Base-by-base conservation (phyloP, 2,888 invertebrate species). In the Zootermopsis nevadensis region DNA sequence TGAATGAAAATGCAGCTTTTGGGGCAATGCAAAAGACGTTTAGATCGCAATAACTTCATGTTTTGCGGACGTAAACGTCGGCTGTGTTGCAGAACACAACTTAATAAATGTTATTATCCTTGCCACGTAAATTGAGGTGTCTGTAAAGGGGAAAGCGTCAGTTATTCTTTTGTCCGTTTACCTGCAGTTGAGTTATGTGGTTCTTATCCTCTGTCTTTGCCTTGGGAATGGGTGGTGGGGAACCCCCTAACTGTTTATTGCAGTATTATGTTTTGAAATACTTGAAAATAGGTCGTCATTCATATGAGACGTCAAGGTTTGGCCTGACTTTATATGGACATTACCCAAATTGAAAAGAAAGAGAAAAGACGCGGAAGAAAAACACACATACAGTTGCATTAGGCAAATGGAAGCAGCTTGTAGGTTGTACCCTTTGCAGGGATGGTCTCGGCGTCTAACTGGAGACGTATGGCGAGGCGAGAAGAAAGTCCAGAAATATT, bases 321-420 rank as follows among this genome's bases (percentile, higher is more conserved):
- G 83, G 83, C 82, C 77, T 84, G 69, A 72, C 80, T 82, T 83
- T 83, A 84, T 82, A 80, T 82, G 83, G 83, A 80, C 84, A 84
- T 84, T 84, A 84, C 84, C 83, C 83, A 84, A 84, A 84, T 84
- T 84, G 84, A 83, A 82, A 82, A 80, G 82, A 84, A 79, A 83
- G 74, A 53, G 74, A 76, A 82, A 33, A 38, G 48, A 69, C 10
- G 38, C 66, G 60, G 67, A 19, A 38, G 77, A 79, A 22, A 72
- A 79, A 83, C 67, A 80, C 55, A 79, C 53, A 79, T 33, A 72
- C 80, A 72, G 80, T 80, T 80, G 83, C 84, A 84, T 84, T 84
- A 84, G 80, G 83, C 80, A 84, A 84, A 84, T 84, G 83, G 84
- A 84, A 82, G 82, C 55, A 81, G 48, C 81, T 81, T 81, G 81